Evolutionary conservation across 1,140 invertebrate species (phyloP), one percentile per base, ranked within the genome.

Genomic region (Drosophila bifasciata): DNA sequence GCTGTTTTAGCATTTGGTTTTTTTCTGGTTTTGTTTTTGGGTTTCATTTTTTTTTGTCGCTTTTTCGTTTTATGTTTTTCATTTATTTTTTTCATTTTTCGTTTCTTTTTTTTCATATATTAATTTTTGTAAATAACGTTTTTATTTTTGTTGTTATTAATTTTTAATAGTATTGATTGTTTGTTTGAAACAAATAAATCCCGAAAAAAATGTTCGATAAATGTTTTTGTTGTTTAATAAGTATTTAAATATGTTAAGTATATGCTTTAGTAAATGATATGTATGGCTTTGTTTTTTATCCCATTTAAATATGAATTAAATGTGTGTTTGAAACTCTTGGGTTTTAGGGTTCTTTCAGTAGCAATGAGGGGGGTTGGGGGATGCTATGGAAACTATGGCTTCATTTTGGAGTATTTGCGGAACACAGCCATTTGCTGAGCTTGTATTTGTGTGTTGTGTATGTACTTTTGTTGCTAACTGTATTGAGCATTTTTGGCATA

Each of bases 181-280:
- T 69, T 74, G 43, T 61, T 16, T 36, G 32, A 36, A 36, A 36
- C 16, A 63, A 62, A n/a, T 19, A 23, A 36, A 61, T 25, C 11
- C 28, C 48, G 21, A 56, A 61, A 53, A 56, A 63, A 56, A 70
- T 70, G 15, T 13, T 36, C 32, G 44, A 41, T 23, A 25, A 45
- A 61, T 61, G 11, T 49, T 23, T 4, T 21, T 39, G 36, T 32
- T 25, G n/a, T 50, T 62, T 40, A 40, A 45, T 48, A 53, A 9
- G 50, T 36, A 41, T 59, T 55, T 49, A 41, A 41, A 53, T 50
- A 45, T 55, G 46, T 48, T 77, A 45, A 50, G 43, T 58, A 62
- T 23, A 62, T 23, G 46, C 53, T 32, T 58, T 32, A 66, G 50
- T 79, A 84, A 84, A 79, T 84, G 79, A 84, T 84, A 84, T 84